These are phyloP conservation scores for Enteromius trimaculatus DNA, from an alignment of 2,797 vertebrate genomes.

Conservation along the genomic window DNA sequence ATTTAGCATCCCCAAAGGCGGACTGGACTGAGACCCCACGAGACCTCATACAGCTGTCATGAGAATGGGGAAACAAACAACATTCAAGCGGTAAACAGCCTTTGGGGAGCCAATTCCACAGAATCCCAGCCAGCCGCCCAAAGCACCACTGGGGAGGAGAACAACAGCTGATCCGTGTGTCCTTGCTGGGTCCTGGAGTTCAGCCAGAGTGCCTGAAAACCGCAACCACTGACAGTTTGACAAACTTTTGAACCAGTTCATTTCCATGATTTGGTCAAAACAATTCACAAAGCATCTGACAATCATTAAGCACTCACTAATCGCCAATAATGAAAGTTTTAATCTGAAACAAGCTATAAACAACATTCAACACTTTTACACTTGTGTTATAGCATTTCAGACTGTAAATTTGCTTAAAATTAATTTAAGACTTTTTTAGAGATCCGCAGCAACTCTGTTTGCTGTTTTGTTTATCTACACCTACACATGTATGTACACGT, in stretches of 20 bases:
- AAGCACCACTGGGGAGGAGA: slow-evolving; percentile 30
- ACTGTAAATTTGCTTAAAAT: neutral
- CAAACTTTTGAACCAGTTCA: neutral
- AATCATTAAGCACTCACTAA: neutral
- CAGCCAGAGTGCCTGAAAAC: slow-evolving; percentile 15
- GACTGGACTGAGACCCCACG: slow-evolving; percentile 2
- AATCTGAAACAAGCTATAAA: neutral
- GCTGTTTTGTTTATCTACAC: neutral
- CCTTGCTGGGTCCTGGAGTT: slow-evolving; percentile 1
- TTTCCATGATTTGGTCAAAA: neutral
- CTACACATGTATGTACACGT: slow-evolving; percentile 3
- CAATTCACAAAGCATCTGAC: neutral
- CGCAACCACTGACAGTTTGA: neutral
- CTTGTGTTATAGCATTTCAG: neutral
- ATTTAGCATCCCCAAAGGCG: neutral
- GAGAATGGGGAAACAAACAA: slow-evolving; percentile 15
- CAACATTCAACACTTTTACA: neutral
- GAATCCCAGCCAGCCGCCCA: neutral
- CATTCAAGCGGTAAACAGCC: slow-evolving; percentile 14
- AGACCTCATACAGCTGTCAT: slow-evolving; percentile 27
- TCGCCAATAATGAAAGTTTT: neutral
- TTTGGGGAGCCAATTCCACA: slow-evolving; percentile 1
- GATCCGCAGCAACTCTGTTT: neutral
- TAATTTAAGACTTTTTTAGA: neutral
- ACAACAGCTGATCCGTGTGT: slow-evolving; percentile 8